Evolutionary conservation across 2,797 vertebrate species (phyloP), one percentile per base, ranked within the genome.

Genomic region (Sebastes minor): DNA sequence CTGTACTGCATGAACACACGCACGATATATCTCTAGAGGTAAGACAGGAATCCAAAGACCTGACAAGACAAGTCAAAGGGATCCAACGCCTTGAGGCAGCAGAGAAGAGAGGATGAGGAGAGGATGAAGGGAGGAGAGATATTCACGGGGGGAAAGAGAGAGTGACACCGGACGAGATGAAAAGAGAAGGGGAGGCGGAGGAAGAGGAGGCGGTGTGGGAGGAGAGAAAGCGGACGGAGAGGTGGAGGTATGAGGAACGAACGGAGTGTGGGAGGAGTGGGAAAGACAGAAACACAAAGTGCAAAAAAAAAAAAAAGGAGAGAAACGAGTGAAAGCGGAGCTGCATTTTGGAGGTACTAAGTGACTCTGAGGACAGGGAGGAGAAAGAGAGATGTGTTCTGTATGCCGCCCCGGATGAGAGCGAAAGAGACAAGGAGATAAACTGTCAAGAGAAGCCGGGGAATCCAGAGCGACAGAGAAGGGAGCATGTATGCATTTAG

Each of bases 51-150:
- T 89, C 88, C 88, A 90, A 80, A 91, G 88, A 84, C 91, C 88
- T 90, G 91, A 90, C 91, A 94, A 89, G 92, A 89, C 86, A 88
- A 91, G 91, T 92, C 89, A 88, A 91, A 92, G 86, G 86, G 86
- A 92, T 91, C 78, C 83, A 84, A 66, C 42, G 72, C 89, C 90
- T 85, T 42, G 53, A 92, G 91, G 88, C 90, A 66, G 85, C 25
- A 35, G 74, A 79, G 85, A 76, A 75, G 72, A 82, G 80, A 84
- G 74, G 88, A 87, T 42, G 88, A 87, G 46, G 85, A 76, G 76
- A 78, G 78, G 85, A 83, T 76, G 86, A 81, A 63, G 80, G 82
- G 75, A 81, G 69, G 57, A 71, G 81, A 77, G 75, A 86, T 71
- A 87, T 86, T 88, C 78, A 72, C 33, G 52, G 77, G 52, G 52